Base-by-base conservation (phyloP, 1,140 invertebrate genomes). In the Zaprionus inermis region DNA sequence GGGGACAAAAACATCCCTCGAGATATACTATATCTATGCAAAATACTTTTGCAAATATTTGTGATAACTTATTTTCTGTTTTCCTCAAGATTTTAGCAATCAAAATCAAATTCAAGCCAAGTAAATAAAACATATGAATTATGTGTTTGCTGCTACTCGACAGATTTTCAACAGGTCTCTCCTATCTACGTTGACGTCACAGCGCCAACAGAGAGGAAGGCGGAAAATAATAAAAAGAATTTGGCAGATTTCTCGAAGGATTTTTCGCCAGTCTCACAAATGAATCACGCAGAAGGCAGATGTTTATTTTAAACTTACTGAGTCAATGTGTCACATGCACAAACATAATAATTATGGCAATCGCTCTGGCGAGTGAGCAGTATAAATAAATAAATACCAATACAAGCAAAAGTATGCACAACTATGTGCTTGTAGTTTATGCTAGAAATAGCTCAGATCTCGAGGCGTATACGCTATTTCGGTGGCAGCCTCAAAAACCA, bases 91-190 rank as follows among this genome's bases (percentile, higher is more conserved):
- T 16, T 46, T 5, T 60, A 60, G 59, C 72, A 63, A 74, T 74
- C 76, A 67, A 76, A 63, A 49, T 20, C 77, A 77, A 77, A 81
- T 79, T 88, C 61, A 76, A 79, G 75, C 68, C 76, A 76, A 70
- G 77, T 69, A 88, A 89, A 88, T 88, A 89, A 88, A 88, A 89
- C 83, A 88, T 78, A 89, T 88, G 83, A 88, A 83, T 89, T 88
- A 88, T 88, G 84, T 73, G 68, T 70, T 65, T 32, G 24, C 24
- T 61, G 74, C 69, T 69, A 71, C 72, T 75, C 60, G 49, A 72
- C 11, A 46, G 49, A 49, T 64, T 54, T 73, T 32, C 55, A 55
- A 74, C 55, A 74, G 57, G 41, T 66, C 28, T 55, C 46, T 18
- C 3, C 24, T n/a, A n/a, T 28, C 24, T 28, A 28, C 24, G 16